Conservation (phyloP, 2,888 invertebrate species). For the Andrena marginata region DNA sequence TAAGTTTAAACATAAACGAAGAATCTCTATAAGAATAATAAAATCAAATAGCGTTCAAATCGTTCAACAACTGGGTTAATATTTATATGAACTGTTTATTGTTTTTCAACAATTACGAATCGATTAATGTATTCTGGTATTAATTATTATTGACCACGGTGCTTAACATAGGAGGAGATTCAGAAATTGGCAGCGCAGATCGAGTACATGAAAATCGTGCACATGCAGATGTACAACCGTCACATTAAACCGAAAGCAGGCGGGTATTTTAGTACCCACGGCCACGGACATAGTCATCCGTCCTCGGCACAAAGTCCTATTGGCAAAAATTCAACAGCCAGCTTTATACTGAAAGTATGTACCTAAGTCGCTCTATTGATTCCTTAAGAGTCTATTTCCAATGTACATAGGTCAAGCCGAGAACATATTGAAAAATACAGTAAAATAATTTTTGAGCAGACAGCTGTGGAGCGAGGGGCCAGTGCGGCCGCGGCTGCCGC, state of each 20-base stretch:
- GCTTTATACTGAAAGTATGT: constrained; percentile 79
- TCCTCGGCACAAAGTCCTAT: constrained; percentile 78
- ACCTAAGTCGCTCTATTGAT: constrained; percentile 53
- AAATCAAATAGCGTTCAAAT: too few species aligned
- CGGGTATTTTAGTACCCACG: constrained; percentile 90
- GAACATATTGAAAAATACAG: constrained; percentile 66
- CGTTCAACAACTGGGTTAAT: too few species aligned
- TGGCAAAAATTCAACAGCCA: constrained; percentile 78
- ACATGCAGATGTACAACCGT: constrained; percentile 96
- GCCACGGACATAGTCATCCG: constrained; percentile 74
- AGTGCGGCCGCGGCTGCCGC: constrained; percentile 80
- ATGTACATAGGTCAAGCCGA: neutral
- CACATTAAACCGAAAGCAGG: constrained; percentile 94
- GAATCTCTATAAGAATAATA: too few species aligned
- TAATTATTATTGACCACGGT: neutral
- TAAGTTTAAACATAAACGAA: too few species aligned
- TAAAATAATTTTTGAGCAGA: constrained; percentile 75
- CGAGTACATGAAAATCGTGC: constrained; percentile 97
- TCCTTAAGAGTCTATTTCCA: neutral
- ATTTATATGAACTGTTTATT: too few species aligned
- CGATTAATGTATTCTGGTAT: neutral
- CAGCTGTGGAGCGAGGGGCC: constrained; percentile 79
- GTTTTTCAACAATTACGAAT: neutral
- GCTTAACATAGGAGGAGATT: constrained; percentile 90
- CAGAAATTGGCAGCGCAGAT: constrained; percentile 96